phyloP scores from a whole-genome alignment of 2,888 invertebrate genomes.

The Hetaerina titia region DNA sequence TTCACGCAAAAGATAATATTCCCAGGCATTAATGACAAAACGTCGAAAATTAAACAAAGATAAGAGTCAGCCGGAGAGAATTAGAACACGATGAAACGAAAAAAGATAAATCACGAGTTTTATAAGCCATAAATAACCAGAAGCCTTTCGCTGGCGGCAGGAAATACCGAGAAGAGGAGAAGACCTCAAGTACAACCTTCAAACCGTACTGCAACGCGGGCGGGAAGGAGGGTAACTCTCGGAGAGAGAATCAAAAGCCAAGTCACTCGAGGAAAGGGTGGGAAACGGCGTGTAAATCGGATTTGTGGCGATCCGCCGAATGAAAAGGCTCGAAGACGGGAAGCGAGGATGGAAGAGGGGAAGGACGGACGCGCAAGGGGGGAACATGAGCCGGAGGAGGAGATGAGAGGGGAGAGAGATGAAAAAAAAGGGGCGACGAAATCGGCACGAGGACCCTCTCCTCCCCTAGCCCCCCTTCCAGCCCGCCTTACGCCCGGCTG shows the following conservation, averaged over 20 bases:
- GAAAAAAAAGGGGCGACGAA: neutral
- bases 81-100: neutral
- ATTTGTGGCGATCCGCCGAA: neutral
- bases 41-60: neutral
- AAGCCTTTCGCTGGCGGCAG: too few relatives aligned
- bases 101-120: neutral
- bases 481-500: slow-evolving; percentile 11
- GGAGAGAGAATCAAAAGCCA: neutral
- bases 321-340: slow-evolving; percentile 10
- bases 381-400: neutral
- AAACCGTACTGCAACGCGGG: neutral
- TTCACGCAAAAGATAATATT: too few relatives aligned
- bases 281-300: neutral
- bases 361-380: neutral
- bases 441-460: neutral
- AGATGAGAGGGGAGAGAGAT: neutral
- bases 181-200: neutral
- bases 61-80: neutral
- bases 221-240: neutral
- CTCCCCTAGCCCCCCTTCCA: neutral
- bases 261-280: neutral
- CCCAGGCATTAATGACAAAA: too few relatives aligned
- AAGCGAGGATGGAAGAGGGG: slow-evolving; percentile 1
- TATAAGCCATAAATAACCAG: neutral
- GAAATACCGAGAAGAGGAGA: neutral